phyloP scores from a whole-genome alignment of 2,113 vertebrate species.

The Nothocercus nigrocapillus region DNA sequence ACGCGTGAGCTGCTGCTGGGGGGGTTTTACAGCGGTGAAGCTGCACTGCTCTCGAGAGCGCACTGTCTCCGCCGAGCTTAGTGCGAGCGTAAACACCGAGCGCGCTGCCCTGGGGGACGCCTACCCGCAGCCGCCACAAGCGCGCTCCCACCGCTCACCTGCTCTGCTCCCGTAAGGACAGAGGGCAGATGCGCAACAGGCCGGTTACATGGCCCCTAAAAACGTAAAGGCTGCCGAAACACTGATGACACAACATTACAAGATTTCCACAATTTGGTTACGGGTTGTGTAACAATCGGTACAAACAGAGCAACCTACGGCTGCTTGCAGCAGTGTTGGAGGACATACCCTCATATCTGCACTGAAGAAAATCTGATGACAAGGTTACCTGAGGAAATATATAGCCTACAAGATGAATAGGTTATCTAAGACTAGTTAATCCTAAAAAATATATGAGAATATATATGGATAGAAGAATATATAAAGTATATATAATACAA shows the following conservation, averaged over 20 bases:
- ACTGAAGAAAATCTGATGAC: background rate
- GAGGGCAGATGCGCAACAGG: background rate
- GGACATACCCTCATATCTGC: background rate
- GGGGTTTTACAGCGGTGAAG: no score
- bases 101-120: background rate
- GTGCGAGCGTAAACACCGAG: background rate
- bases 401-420: background rate
- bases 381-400: background rate
- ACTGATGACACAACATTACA: background rate
- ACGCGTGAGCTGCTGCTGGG: background rate
- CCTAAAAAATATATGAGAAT: background rate
- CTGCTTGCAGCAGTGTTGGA: background rate
- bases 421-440: background rate
- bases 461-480: background rate
- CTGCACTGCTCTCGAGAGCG: background rate
- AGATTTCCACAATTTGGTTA: background rate
- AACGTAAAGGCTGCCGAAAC: background rate
- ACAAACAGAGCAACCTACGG: background rate
- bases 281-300: background rate
- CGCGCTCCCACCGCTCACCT: background rate
- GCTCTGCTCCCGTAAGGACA: background rate
- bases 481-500: background rate
- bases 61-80: accelerated
- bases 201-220: background rate
- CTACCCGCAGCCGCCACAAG: background rate